Base-by-base conservation (phyloP, 2,888 invertebrate species). In the Stomorhina lunata region DNA sequence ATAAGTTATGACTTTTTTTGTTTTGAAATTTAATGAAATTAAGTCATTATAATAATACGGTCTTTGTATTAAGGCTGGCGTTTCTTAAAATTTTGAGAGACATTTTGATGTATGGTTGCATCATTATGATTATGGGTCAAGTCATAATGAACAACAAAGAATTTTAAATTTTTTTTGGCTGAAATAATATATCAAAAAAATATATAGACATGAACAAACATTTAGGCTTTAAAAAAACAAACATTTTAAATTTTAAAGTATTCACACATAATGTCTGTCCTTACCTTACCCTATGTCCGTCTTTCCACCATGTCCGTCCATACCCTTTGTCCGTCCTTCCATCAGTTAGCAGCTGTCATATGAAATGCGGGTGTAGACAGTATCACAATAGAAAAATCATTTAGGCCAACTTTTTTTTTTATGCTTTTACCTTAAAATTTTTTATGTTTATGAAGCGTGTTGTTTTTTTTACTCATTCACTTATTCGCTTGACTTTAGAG, bases 31-130 rank as follows among this genome's bases (percentile, higher is more conserved):
- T 75, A 80, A 83, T 80, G 84, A 89, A 89, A 89, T 88, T 89
- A 89, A 89, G 88, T 89, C 87, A 87, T 88, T 88, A 88, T 87
- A 87, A 88, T 87, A 87, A 88, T 87, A 88, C 87, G 85, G 84
- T 85, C 61, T 68, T 68, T 72, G 66, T 29, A 43, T 37, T 45
- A 10, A 61, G 12, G 27, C 27, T 12, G 15, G 2, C 29, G 43
- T 22, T 37, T 55, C 6, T n/a, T 7, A 50, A 40, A 55, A 61
- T 72, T 72, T 63, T 20, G 17, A 12, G 65, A 71, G 78, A 79
- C 79, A 76, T 71, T 79, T 75, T 71, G 69, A 82, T 82, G 79
- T 66, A 79, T 82, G 81, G n/a, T 71, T 75, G 79, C 79, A 82
- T 71, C 75, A 71, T 82, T 76, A 68, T 37, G 61, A n/a, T n/a